These are phyloP conservation scores for Neoniphon sammara DNA, from an alignment of 2,797 vertebrate genomes.

Conservation along the genomic window DNA sequence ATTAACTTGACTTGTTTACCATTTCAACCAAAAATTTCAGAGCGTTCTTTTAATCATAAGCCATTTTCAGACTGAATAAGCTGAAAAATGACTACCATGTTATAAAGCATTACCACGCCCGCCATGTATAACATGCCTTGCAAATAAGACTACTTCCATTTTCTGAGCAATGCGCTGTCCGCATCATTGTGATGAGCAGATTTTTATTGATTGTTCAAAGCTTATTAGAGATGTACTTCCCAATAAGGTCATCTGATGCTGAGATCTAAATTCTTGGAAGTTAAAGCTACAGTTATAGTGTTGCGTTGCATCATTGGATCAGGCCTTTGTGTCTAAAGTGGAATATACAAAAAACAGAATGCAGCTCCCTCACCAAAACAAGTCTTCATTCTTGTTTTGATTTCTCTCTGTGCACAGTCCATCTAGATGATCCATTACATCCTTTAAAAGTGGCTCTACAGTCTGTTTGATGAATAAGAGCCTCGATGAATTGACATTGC, in stretches of 20 bases:
- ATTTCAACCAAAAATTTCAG: too few species aligned
- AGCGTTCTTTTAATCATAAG: too few species aligned
- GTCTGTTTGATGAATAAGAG: not conserved
- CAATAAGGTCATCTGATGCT: not conserved
- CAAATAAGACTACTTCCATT: too few species aligned
- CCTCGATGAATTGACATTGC: too few species aligned
- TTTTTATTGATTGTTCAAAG: conserved; percentile 1
- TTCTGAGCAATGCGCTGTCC: not conserved
- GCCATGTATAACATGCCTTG: not conserved
- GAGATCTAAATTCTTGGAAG: not conserved
- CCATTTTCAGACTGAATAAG: too few species aligned
- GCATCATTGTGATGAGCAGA: not conserved
- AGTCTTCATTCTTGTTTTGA: not conserved
- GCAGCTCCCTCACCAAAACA: not conserved
- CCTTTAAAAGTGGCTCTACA: not conserved
- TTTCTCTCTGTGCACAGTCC: not conserved
- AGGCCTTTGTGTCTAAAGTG: too few species aligned
- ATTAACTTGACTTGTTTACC: too few species aligned
- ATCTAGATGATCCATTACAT: not conserved
- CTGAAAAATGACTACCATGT: too few species aligned
- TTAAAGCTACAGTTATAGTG: not conserved
- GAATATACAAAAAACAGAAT: not conserved
- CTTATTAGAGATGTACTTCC: not conserved
- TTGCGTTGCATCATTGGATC: not conserved
- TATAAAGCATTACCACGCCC: not conserved